phyloP scores from a whole-genome alignment of 2,888 invertebrate species.

The Syrista parreyssii region DNA sequence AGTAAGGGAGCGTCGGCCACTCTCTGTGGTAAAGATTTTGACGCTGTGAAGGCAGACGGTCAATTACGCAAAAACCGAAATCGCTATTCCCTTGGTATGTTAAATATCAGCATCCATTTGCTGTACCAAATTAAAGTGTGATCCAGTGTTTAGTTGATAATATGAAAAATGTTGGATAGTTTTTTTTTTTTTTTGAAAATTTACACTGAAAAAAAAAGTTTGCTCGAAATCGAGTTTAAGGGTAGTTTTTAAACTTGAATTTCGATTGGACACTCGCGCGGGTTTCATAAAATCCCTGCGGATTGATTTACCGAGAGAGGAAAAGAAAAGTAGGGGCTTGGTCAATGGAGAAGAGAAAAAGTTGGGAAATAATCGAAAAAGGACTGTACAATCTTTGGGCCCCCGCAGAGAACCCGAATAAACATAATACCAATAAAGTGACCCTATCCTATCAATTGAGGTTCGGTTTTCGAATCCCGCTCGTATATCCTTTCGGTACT shows the following conservation, averaged over 20 bases:
- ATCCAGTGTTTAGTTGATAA: neutral
- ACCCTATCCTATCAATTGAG: conserved; percentile 2
- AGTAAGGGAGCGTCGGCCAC: neutral
- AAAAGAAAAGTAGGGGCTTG: neutral
- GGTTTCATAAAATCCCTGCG: neutral
- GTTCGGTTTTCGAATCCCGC: conserved; percentile 2
- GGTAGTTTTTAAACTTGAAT: neutral
- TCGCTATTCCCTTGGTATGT: neutral
- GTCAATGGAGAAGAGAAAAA: neutral
- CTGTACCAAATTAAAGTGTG: neutral
- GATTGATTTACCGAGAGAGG: neutral
- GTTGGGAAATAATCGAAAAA: neutral
- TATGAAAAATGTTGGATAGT: no score
- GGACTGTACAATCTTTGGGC: neutral
- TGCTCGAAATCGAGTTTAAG: neutral
- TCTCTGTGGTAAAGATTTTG: neutral
- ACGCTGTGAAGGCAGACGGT: neutral
- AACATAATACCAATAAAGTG: conserved; percentile 6
- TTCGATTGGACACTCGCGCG: neutral
- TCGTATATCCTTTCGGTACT: neutral
- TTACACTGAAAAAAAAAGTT: neutral
- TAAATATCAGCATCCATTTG: neutral
- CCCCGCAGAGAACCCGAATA: neutral
- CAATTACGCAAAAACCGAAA: conserved; percentile 6
- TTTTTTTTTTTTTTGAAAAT: no score